Percentiles rank a stretch among this genome's conserved stretches.
phyloP scores from a whole-genome alignment of 2,113 vertebrate genomes.

The Pogonocichla stellata region DNA sequence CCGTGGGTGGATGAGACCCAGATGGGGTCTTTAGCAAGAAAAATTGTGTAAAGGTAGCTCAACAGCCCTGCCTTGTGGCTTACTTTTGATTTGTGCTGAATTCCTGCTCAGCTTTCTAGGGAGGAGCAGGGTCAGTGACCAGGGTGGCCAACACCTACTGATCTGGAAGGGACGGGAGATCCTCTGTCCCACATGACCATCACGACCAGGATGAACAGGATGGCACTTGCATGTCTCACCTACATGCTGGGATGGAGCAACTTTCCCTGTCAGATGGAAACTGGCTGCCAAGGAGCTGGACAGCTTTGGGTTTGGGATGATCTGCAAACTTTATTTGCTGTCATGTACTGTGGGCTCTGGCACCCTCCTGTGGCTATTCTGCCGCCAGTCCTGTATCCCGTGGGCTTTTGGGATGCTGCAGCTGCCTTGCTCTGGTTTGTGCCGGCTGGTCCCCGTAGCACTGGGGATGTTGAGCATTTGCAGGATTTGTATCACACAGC shows the following conservation, averaged over 20 bases:
- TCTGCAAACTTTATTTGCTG: neutral
- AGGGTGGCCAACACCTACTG: neutral
- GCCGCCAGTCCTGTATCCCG: neutral
- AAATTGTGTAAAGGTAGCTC: neutral
- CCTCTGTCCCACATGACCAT: accelerated
- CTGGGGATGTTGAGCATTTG: neutral
- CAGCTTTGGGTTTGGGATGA: neutral
- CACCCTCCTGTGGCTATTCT: conserved; percentile 61
- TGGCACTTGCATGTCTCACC: neutral
- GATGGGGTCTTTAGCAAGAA: neutral
- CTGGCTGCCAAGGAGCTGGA: neutral
- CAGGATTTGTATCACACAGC: neutral
- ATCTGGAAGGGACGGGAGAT: neutral
- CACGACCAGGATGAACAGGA: neutral
- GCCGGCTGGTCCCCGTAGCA: neutral
- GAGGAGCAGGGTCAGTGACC: neutral
- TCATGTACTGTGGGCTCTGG: conserved; percentile 15
- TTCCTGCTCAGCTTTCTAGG: neutral
- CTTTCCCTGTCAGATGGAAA: neutral
- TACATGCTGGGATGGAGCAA: neutral
- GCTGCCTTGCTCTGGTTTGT: neutral
- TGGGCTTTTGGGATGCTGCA: neutral
- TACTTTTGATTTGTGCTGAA: neutral
- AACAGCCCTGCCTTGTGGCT: neutral
- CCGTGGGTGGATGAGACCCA: accelerated